These are phyloP conservation scores for Drosophila ustulata DNA, from an alignment of 2,888 invertebrate species.

Conservation along the genomic window DNA sequence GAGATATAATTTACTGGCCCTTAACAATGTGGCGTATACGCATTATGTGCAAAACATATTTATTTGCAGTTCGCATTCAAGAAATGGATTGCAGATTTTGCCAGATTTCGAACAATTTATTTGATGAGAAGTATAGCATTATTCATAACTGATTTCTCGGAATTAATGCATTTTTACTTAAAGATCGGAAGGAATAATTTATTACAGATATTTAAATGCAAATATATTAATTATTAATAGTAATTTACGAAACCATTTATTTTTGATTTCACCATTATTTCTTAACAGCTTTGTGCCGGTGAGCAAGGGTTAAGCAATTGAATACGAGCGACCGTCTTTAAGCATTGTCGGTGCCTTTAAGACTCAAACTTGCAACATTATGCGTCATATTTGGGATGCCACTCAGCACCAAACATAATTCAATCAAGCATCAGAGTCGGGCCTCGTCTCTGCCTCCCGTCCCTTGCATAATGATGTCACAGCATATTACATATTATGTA, in stretches of 20 bases:
- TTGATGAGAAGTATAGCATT: no score
- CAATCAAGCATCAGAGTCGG: slow-evolving; percentile 63
- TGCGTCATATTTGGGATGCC: slow-evolving; percentile 70
- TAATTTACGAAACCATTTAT: not conserved
- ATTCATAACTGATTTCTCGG: no score
- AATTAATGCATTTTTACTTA: no score
- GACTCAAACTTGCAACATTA: slow-evolving; percentile 45
- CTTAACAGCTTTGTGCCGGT: not conserved
- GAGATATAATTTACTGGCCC: not conserved
- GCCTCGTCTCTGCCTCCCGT: not conserved
- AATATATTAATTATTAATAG: not conserved
- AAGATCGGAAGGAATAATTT: not conserved
- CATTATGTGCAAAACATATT: not conserved
- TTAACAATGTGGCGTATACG: not conserved
- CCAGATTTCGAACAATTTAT: no score
- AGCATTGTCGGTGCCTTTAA: not conserved
- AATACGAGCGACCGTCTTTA: not conserved
- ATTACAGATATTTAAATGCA: not conserved
- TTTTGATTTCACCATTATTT: not conserved
- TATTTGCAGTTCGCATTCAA: not conserved
- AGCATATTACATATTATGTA: slow-evolving; percentile 83
- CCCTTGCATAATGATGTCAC: slow-evolving; percentile 78
- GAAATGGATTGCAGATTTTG: no score
- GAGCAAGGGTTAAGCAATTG: slow-evolving; percentile 10
- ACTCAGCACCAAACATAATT: slow-evolving; percentile 72